Conservation (phyloP, 2,888 invertebrate genomes). For the Diachrysia chrysitis region DNA sequence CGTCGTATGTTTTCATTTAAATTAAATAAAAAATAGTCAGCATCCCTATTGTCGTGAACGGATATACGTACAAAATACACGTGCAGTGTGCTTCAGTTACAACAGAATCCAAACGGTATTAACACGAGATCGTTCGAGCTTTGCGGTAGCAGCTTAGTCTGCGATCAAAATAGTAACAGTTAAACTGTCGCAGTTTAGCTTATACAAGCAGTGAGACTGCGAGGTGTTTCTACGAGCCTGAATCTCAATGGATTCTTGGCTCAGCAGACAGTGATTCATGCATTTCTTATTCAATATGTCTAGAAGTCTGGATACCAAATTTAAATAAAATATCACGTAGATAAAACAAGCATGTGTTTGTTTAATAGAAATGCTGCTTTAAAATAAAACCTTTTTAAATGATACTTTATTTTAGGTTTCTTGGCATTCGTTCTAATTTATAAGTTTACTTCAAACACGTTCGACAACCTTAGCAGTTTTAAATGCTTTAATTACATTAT, state of each 20-base stretch:
- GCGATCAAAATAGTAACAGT: conserved; percentile 49
- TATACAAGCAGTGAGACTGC: conserved; percentile 17
- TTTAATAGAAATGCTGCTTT: background rate
- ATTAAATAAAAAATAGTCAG: no score
- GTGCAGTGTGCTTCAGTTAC: conserved; percentile 11
- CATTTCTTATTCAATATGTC: background rate
- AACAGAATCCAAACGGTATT: conserved; percentile 24
- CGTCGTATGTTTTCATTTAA: no score
- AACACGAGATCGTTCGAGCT: conserved; percentile 34
- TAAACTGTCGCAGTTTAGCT: conserved; percentile 35
- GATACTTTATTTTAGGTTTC: background rate
- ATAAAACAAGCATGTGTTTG: background rate
- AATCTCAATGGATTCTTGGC: conserved; percentile 37
- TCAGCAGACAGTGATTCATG: conserved; percentile 13
- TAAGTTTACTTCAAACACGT: conserved; percentile 23
- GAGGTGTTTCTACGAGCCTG: conserved; percentile 22
- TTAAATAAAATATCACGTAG: background rate
- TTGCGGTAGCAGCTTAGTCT: conserved; percentile 37
- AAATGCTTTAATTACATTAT: conserved; percentile 37
- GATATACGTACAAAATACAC: background rate
- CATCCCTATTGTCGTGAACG: background rate
- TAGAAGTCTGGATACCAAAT: background rate
- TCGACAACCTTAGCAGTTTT: conserved; percentile 40
- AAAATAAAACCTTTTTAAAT: background rate
- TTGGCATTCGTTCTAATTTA: conserved; percentile 1